phyloP scores from a whole-genome alignment of 2,113 vertebrate genomes.

The Neotoma lepida region DNA sequence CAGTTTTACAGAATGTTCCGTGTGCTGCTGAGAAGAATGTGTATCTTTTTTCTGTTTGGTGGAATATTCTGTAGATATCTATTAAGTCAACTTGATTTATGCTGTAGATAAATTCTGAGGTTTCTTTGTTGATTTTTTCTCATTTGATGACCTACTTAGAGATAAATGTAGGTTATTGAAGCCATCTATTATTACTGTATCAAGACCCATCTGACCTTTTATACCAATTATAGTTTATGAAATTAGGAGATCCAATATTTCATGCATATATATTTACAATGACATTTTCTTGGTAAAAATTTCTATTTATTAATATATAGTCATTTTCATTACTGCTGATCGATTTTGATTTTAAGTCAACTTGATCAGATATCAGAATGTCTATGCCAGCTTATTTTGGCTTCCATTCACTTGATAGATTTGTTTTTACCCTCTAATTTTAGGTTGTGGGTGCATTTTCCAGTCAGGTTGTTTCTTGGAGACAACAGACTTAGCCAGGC shows the following conservation, averaged over 20 bases:
- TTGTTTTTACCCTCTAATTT: not conserved
- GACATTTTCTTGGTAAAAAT: not conserved
- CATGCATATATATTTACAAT: not conserved
- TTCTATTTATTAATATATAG: not conserved
- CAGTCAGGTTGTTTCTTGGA: not conserved
- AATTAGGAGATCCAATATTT: not conserved
- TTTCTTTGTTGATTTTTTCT: not conserved
- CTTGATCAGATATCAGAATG: not conserved
- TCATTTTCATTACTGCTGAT: not conserved
- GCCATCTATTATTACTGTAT: not conserved
- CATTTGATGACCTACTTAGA: not conserved
- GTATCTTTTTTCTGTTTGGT: not conserved
- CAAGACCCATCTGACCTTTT: not conserved
- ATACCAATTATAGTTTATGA: not conserved
- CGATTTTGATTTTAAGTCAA: not conserved
- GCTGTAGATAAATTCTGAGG: not conserved
- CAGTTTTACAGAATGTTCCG: not conserved
- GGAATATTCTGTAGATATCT: not conserved
- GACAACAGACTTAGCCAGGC: not conserved
- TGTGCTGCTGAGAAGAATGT: not conserved
- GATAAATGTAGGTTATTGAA: not conserved
- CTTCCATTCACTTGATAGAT: not conserved
- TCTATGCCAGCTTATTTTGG: not conserved
- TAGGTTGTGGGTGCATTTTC: not conserved
- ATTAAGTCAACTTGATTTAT: not conserved